Conservation (phyloP, 2,113 vertebrate genomes). For the Xiphorhynchus elegans region DNA sequence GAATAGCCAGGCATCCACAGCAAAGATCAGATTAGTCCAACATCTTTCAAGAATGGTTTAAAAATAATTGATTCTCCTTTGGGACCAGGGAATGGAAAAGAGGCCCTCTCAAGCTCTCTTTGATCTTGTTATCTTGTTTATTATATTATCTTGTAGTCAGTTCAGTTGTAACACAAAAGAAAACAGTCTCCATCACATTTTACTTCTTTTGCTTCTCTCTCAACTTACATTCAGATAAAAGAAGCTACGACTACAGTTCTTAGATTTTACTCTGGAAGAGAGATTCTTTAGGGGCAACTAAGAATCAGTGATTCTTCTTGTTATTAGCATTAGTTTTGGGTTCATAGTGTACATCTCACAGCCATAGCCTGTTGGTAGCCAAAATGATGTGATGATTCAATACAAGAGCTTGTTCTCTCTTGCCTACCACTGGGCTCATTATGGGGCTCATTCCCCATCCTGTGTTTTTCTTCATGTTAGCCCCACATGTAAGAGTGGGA, state of each 20-base stretch:
- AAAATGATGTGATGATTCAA: accelerated
- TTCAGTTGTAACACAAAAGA: constrained; percentile 21
- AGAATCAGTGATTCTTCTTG: background rate
- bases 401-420: background rate
- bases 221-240: background rate
- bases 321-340: background rate
- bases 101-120: constrained; percentile 31
- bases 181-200: constrained; percentile 20
- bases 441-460: background rate
- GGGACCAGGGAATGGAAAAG: constrained; percentile 5
- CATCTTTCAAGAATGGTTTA: constrained; percentile 1
- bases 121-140: constrained; percentile 59
- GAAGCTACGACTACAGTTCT: background rate
- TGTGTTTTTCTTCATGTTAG: background rate
- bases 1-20: background rate
- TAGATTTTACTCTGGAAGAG: background rate
- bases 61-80: constrained; percentile 29
- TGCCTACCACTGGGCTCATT: background rate
- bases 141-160: constrained; percentile 29
- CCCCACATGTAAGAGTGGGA: background rate
- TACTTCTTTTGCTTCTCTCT: background rate
- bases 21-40: constrained; percentile 15
- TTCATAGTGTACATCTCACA: background rate
- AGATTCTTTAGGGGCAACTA: background rate
- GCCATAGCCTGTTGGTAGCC: background rate